Base-by-base conservation (phyloP, 2,113 vertebrate species). In the Melospiza melodia region DNA sequence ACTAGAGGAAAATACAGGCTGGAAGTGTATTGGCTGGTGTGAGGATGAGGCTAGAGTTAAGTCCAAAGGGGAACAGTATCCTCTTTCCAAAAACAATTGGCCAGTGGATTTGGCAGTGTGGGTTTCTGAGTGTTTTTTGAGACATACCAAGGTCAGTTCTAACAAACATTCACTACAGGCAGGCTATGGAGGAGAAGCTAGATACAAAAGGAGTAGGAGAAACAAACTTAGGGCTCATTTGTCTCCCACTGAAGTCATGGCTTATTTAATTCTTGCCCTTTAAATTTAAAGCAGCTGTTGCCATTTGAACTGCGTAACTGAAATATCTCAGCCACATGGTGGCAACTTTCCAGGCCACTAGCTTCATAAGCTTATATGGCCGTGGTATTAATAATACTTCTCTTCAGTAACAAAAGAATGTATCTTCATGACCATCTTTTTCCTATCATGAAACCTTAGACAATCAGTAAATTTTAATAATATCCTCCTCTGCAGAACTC, bases 251-350 rank as follows among this genome's bases (percentile, higher is more conserved):
- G 10, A 68, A 95, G 54, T 92, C 65, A 87, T 23, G 37, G 17
- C 58, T 96, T 89, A 78, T 65, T 91, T 95, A 90, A 83, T 89
- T 95, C 78, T 87, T 95, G 71, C 91, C 59, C 84, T 95, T 97
- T 91, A 93, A 96, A 96, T 92, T 67, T 89, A 80, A 97, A 97
- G 87, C 96, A 96, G 94, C 93, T 88, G 90, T 68, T 95, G 75
- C 89, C 57, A 87, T 94, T 96, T 2, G 12, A 96, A 91, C 91
- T 66, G 58, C 14, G 37, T 62, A 87, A 85, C 48, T 91, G 88
- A 95, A 89, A 73, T 93, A 82, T 88, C 90, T 96, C 86, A 95
- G 82, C 82, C 86, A 90, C 31, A 5, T 57, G 73, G 72, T 93
- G 72, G 90, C 94, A 91, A 83, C 68, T 85, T 93, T 97, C 96